Conservation (phyloP, 2,888 invertebrate genomes). For the Pollenia amentaria region DNA sequence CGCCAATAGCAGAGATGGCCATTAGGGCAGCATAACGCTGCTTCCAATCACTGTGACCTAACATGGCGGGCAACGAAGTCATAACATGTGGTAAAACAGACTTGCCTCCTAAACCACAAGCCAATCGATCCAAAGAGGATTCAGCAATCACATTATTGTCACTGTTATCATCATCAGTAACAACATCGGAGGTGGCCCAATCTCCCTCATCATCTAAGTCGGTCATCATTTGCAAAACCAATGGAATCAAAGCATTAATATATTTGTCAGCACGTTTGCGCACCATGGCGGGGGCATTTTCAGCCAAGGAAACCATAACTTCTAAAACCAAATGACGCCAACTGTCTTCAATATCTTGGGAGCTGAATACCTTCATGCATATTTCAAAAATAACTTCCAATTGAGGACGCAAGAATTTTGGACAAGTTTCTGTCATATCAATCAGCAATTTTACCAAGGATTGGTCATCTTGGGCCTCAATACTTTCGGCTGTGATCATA, state of each 20-base stretch:
- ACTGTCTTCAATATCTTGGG: conserved; percentile 90
- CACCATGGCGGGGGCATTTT: conserved; percentile 98
- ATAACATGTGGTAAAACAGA: conserved; percentile 96
- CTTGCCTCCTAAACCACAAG: conserved; percentile 97
- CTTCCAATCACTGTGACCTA: conserved; percentile 92
- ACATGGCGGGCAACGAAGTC: conserved; percentile 93
- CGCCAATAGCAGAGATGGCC: conserved; percentile 99
- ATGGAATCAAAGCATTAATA: conserved; percentile 91
- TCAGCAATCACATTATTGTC: conserved; percentile 98
- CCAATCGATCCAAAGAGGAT: conserved; percentile 97
- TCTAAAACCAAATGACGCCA: conserved; percentile 97
- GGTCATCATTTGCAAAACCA: conserved; percentile 97
- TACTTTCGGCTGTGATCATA: conserved; percentile 90
- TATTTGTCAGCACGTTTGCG: conserved; percentile 95
- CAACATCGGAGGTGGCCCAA: conserved; percentile 94
- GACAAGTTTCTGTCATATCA: conserved; percentile 96
- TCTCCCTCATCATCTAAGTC: conserved; percentile 96
- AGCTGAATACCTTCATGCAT: conserved; percentile 92
- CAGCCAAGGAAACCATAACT: conserved; percentile 92
- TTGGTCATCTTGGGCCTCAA: conserved; percentile 94
- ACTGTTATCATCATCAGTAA: conserved; percentile 96
- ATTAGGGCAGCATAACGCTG: conserved; percentile 98
- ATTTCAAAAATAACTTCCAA: conserved; percentile 94
- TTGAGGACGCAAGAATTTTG: conserved; percentile 96
- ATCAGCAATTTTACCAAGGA: conserved; percentile 96